Evolutionary conservation across 2,888 invertebrate species (phyloP).

Genomic region (Agrochola circellaris): DNA sequence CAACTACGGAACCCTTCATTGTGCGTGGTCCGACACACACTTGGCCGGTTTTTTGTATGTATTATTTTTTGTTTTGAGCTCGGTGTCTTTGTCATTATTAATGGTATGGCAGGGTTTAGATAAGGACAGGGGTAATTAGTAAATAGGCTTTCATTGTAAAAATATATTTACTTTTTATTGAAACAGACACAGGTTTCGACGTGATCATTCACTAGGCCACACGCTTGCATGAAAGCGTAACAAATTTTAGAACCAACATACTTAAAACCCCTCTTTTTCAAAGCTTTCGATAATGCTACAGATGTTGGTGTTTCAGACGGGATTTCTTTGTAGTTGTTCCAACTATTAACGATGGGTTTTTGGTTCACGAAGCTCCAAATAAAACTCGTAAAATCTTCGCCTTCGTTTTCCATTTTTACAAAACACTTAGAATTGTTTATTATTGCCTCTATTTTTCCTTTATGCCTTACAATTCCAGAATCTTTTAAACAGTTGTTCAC

Average conservation of each 20-base stretch:
- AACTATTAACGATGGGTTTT: conserved; percentile 78
- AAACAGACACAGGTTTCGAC: conserved; percentile 73
- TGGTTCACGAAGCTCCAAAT: conserved; percentile 83
- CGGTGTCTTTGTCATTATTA: not conserved
- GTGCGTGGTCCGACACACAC: no score
- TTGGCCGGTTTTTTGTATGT: no score
- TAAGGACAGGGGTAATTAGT: not conserved
- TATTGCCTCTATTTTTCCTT: conserved; percentile 82
- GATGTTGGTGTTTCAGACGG: conserved; percentile 79
- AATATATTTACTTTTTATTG: conserved; percentile 17
- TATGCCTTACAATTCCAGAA: conserved; percentile 80
- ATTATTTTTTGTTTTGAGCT: not conserved
- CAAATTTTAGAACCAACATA: conserved; percentile 85
- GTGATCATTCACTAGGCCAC: conserved; percentile 87
- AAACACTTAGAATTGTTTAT: conserved; percentile 83
- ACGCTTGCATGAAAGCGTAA: conserved; percentile 88
- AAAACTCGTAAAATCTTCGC: conserved; percentile 80
- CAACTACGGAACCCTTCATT: no score
- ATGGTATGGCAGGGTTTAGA: not conserved
- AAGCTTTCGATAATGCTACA: conserved; percentile 75
- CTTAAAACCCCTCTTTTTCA: conserved; percentile 83
- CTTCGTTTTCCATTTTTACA: conserved; percentile 77
- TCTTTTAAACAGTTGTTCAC: conserved; percentile 70
- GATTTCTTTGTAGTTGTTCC: conserved; percentile 75
- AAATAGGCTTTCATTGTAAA: not conserved